phyloP scores from a whole-genome alignment of 2,113 vertebrate genomes.

The Poecilia latipinna region DNA sequence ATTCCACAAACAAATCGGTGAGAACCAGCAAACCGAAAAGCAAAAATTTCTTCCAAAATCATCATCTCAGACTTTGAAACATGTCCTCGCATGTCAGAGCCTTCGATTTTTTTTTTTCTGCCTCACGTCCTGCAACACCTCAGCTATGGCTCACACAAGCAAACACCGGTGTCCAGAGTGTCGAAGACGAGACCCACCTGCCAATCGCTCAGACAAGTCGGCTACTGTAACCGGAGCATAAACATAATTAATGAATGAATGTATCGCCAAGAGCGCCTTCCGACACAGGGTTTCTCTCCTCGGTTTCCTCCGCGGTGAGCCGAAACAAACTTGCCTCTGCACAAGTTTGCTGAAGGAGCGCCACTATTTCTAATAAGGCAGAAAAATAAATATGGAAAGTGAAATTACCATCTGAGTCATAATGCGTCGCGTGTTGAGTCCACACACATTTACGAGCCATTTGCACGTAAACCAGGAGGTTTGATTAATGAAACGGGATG shows the following conservation, averaged over 20 bases:
- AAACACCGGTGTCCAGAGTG: slow-evolving; percentile 57
- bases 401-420: slow-evolving; percentile 57
- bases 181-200: slow-evolving; percentile 67
- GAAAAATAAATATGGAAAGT: slow-evolving; percentile 73
- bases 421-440: slow-evolving; percentile 49
- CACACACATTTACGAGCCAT: slow-evolving; percentile 50
- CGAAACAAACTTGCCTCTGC: slow-evolving; percentile 46
- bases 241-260: slow-evolving; percentile 34
- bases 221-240: slow-evolving; percentile 54
- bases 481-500: slow-evolving; percentile 41
- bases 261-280: slow-evolving; percentile 19
- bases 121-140: slow-evolving; percentile 57
- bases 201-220: slow-evolving; percentile 55
- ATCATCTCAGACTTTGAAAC: not conserved
- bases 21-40: no score
- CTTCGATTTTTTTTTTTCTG: slow-evolving; percentile 33
- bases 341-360: slow-evolving; percentile 61
- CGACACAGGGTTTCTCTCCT: slow-evolving; percentile 25
- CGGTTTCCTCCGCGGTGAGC: slow-evolving; percentile 37
- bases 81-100: slow-evolving; percentile 5
- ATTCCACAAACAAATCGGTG: no score
- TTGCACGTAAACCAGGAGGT: slow-evolving; percentile 7
- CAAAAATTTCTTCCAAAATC: not conserved
- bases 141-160: slow-evolving; percentile 40
- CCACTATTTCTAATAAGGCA: slow-evolving; percentile 63